Conservation (phyloP, 2,888 invertebrate species). For the Sinohyriopsis cumingii region DNA sequence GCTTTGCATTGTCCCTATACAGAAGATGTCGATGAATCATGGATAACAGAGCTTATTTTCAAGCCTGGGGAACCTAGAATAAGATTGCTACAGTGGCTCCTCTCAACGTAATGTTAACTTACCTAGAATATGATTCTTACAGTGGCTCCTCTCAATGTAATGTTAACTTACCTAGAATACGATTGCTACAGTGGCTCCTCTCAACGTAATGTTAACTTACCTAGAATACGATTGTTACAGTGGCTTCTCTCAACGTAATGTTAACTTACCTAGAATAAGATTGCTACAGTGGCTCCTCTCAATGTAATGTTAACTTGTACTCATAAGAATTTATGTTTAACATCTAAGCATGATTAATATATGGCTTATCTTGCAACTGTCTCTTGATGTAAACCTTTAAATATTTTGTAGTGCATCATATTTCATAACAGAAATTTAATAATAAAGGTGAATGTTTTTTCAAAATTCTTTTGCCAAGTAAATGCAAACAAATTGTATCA, state of each 20-base stretch:
- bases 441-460: no score
- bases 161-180: constrained; percentile 54
- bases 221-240: constrained; percentile 61
- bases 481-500: no score
- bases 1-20: constrained; percentile 62
- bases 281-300: constrained; percentile 66
- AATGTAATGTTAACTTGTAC: no score
- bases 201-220: constrained; percentile 60
- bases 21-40: constrained; percentile 63
- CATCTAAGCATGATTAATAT: no score
- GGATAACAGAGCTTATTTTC: constrained; percentile 62
- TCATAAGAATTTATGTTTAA: no score
- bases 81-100: constrained; percentile 65
- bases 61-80: constrained; percentile 66
- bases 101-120: constrained; percentile 61
- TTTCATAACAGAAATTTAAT: no score
- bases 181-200: constrained; percentile 66
- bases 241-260: constrained; percentile 65
- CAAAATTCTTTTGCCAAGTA: no score
- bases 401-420: no score
- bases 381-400: no score
- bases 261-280: constrained; percentile 58
- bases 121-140: constrained; percentile 60
- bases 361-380: no score
- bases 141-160: constrained; percentile 67